phyloP scores from a whole-genome alignment of 2,113 vertebrate genomes.

The Eupsittula cactorum region DNA sequence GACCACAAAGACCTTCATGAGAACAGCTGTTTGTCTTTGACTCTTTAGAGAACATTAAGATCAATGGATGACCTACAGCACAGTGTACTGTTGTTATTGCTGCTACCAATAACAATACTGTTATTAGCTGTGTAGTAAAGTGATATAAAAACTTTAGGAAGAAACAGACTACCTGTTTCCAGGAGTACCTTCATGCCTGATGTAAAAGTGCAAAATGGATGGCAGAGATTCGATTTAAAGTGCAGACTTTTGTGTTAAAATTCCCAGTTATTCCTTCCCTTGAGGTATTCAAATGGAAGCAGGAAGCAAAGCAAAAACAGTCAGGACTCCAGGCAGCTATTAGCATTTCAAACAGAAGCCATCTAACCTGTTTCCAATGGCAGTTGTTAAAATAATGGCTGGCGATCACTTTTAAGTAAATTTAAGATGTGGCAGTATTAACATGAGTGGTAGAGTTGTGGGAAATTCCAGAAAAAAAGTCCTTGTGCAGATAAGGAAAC shows the following conservation, averaged over 20 bases:
- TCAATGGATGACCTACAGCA: background rate
- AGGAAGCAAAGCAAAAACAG: background rate
- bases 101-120: background rate
- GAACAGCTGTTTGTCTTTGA: background rate
- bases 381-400: constrained; percentile 14
- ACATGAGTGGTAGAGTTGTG: background rate
- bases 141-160: background rate
- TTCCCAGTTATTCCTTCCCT: background rate
- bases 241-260: background rate
- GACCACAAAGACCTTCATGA: background rate
- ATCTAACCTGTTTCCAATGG: background rate
- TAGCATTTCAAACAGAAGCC: background rate
- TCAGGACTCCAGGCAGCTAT: background rate
- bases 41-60: background rate
- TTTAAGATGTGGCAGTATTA: background rate
- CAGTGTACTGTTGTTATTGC: background rate
- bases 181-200: background rate
- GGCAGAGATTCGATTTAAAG: background rate
- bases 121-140: background rate
- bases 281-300: background rate
- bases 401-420: background rate
- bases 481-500: background rate
- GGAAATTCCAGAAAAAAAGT: background rate
- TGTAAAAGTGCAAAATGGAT: background rate
- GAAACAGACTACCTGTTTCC: background rate